phyloP scores from a whole-genome alignment of 2,113 vertebrate genomes.

The Boulengeromyrus knoepffleri region DNA sequence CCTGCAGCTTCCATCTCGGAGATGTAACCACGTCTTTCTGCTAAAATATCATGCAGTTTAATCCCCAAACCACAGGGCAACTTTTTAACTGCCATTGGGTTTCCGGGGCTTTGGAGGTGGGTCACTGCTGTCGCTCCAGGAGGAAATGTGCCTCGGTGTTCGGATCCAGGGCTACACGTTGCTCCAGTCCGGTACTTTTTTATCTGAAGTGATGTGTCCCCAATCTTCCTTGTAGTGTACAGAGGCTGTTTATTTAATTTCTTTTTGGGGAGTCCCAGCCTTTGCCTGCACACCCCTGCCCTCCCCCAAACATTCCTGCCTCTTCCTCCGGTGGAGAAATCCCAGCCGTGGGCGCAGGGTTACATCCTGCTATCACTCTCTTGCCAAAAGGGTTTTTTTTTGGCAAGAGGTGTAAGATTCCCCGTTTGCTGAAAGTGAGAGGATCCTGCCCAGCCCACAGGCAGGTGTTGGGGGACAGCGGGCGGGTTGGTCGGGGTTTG shows the following conservation, averaged over 20 bases:
- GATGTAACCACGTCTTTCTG: constrained; percentile 9
- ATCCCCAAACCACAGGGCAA: neutral
- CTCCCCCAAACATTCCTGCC: neutral
- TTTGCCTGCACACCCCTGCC: neutral
- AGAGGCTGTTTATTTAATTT: neutral
- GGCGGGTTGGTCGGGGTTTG: neutral
- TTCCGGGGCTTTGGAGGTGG: neutral
- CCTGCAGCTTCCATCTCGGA: neutral
- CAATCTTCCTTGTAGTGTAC: neutral
- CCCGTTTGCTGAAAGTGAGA: constrained; percentile 39
- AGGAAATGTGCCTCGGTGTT: neutral
- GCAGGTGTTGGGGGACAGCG: constrained; percentile 24
- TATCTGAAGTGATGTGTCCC: neutral
- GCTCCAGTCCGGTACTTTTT: neutral
- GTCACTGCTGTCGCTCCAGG: constrained; percentile 16
- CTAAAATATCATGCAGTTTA: constrained; percentile 4
- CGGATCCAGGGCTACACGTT: neutral
- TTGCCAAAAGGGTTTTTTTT: constrained; percentile 38
- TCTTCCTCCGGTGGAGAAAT: constrained; percentile 47
- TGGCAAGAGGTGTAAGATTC: constrained; percentile 38
- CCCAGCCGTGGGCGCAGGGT: constrained; percentile 39
- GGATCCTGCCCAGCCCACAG: constrained; percentile 33
- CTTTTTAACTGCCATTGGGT: neutral
- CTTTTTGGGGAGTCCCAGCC: neutral
- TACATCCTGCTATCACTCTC: constrained; percentile 36